Base-by-base conservation (phyloP, 1,140 invertebrate species). In the Drosophila malerkotliana region DNA sequence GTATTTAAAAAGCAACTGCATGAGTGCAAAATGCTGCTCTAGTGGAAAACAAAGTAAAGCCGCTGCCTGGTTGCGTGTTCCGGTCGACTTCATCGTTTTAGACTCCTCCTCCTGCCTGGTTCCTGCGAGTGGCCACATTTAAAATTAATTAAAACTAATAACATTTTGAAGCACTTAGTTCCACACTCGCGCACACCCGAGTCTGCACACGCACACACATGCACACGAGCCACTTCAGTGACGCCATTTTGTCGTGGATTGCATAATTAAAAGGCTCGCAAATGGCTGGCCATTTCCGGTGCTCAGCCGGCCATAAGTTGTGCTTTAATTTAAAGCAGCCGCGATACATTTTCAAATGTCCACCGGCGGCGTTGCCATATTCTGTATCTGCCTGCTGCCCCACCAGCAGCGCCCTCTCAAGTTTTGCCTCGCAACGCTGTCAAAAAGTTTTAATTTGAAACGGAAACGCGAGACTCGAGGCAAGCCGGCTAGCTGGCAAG, bases 111-210 rank as follows among this genome's bases (percentile, higher is more conserved):
- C 7, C 44, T 21, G 2, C 3, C 21, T 21, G 3, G 18, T 3
- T 47, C 44, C 44, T 24, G 44, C 44, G 44, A 47, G 44, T 47
- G 44, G 44, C 26, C 63, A 51, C 77, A 74, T 85, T 77, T 71
- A 45, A 74, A 85, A 77, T 81, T 77, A 77, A 85, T 85, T 81
- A 85, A 85, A 73, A 66, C 77, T 85, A 80, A 77, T 77, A 77
- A 77, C 75, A 74, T 78, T 77, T 73, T 80, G 47, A 69, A 74
- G 73, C 72, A 71, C 56, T 48, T 60, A 59, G 39, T 41, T 26
- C 28, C 47, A 79, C 69, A 44, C 41, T 44, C 41, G 41, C 41
- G 41, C n/a, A 55, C 41, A 51, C 37, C 51, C 44, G 26, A 28
- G 6, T 21, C 2, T 21, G 21, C 26, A 28, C 26, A 28, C 41